A percentile compares a stretch with the other conserved stretches of the same genome.
phyloP scores from a whole-genome alignment of 2,113 vertebrate species.

The Ascaphus truei region DNA sequence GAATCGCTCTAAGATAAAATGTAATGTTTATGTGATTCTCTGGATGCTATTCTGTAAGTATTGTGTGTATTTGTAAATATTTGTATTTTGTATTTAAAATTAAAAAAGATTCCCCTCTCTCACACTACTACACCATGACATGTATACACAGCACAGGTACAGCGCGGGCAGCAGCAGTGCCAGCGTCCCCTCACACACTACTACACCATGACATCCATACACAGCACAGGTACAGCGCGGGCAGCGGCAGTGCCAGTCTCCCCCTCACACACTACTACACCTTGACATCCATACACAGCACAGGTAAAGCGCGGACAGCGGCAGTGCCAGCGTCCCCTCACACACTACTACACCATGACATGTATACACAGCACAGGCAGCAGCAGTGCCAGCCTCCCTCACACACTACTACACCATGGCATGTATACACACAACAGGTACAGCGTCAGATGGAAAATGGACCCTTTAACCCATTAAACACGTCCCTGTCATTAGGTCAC shows the following conservation, averaged over 20 bases:
- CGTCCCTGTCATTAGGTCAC: not conserved
- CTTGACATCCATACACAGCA: too few relatives aligned
- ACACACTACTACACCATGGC: not conserved
- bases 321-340: not conserved
- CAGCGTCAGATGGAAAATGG: not conserved
- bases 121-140: too few relatives aligned
- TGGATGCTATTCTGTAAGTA: too few relatives aligned
- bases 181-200: not conserved
- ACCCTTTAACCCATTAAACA: too few relatives aligned
- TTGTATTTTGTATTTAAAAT: too few relatives aligned
- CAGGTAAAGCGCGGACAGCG: slow-evolving; percentile 15
- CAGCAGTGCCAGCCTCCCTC: not conserved
- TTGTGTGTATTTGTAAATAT: too few relatives aligned
- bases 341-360: too few relatives aligned
- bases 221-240: slow-evolving; percentile 23
- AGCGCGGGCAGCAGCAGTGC: slow-evolving; percentile 1
- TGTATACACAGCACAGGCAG: slow-evolving; percentile 15
- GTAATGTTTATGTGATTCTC: too few relatives aligned
- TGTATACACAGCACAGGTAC: too few relatives aligned
- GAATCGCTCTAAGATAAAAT: too few relatives aligned
- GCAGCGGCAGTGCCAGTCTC: not conserved
- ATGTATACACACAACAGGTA: not conserved
- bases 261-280: not conserved
- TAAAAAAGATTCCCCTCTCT: too few relatives aligned
- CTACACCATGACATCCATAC: too few relatives aligned